phyloP scores from a whole-genome alignment of 2,888 invertebrate species.

The Nudaria mundana region DNA sequence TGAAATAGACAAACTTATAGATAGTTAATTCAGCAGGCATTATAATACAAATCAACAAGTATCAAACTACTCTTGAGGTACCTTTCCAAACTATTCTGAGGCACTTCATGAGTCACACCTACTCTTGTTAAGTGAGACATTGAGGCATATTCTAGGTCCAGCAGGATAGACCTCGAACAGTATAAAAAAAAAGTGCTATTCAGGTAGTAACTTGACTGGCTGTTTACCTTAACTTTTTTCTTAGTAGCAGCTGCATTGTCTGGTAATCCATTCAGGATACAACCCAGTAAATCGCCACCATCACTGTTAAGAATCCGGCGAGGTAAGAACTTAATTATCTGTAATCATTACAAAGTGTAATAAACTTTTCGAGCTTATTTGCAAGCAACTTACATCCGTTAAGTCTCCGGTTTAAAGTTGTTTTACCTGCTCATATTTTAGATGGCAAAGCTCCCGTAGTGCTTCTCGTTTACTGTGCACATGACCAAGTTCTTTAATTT shows the following conservation, averaged over 20 bases:
- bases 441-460: constrained; percentile 52
- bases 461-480: constrained; percentile 53
- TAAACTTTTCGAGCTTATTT: background rate
- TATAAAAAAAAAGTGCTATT: too few relatives aligned
- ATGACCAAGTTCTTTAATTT: constrained; percentile 57
- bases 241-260: constrained; percentile 37
- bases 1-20: too few relatives aligned
- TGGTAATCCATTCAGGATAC: constrained; percentile 58
- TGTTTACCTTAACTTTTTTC: constrained; percentile 59
- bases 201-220: too few relatives aligned
- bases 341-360: constrained; percentile 22
- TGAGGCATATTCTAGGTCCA: too few relatives aligned
- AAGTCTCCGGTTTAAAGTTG: background rate
- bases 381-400: background rate
- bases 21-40: too few relatives aligned
- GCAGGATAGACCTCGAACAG: too few relatives aligned
- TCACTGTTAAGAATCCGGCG: constrained; percentile 58
- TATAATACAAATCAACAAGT: too few relatives aligned
- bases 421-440: constrained; percentile 52
- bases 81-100: too few relatives aligned
- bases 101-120: too few relatives aligned
- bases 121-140: too few relatives aligned
- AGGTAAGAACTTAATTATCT: constrained; percentile 56
- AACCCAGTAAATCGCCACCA: constrained; percentile 56
- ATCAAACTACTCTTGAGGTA: too few relatives aligned